Percentiles rank a stretch among this genome's conserved stretches.
Conservation (phyloP, 2,888 invertebrate species). For the Sylvicola cinctus region DNA sequence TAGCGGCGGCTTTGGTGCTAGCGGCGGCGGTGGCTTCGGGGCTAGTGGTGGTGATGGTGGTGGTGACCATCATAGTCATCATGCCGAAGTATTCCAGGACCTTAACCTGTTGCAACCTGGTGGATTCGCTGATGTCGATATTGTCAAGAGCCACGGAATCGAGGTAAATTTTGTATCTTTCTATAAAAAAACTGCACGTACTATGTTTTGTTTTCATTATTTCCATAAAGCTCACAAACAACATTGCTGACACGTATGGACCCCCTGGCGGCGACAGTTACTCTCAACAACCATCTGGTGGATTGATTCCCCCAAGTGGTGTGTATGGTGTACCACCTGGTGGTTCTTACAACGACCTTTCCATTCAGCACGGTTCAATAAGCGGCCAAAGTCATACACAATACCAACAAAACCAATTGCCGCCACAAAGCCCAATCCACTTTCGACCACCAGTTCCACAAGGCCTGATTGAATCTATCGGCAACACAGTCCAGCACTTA, state of each 20-base stretch:
- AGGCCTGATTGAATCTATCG: constrained; percentile 44
- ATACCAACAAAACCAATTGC: constrained; percentile 9
- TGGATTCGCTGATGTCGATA: constrained; percentile 6
- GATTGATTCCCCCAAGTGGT: constrained; percentile 33
- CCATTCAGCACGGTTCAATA: constrained; percentile 16
- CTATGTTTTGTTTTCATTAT: not conserved
- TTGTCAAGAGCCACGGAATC: constrained; percentile 6
- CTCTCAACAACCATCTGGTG: constrained; percentile 3
- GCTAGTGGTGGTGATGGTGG: constrained; percentile 1
- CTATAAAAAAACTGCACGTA: too few species aligned
- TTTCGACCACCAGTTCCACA: constrained; percentile 55
- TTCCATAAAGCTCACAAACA: constrained; percentile 13
- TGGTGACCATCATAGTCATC: not conserved
- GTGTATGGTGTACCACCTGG: constrained; percentile 38
- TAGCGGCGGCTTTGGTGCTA: constrained; percentile 4
- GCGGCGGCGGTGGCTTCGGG: constrained; percentile 2
- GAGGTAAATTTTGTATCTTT: constrained; percentile 10
- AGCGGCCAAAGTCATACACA: constrained; percentile 16
- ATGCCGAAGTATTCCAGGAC: too few species aligned
- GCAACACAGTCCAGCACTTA: constrained; percentile 37
- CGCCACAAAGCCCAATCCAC: constrained; percentile 36
- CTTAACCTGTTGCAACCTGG: too few species aligned
- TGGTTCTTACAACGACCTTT: constrained; percentile 23
- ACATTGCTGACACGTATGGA: constrained; percentile 20
- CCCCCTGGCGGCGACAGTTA: constrained; percentile 15